phyloP scores from a whole-genome alignment of 2,888 invertebrate genomes.

The Caenorhabditis afra region DNA sequence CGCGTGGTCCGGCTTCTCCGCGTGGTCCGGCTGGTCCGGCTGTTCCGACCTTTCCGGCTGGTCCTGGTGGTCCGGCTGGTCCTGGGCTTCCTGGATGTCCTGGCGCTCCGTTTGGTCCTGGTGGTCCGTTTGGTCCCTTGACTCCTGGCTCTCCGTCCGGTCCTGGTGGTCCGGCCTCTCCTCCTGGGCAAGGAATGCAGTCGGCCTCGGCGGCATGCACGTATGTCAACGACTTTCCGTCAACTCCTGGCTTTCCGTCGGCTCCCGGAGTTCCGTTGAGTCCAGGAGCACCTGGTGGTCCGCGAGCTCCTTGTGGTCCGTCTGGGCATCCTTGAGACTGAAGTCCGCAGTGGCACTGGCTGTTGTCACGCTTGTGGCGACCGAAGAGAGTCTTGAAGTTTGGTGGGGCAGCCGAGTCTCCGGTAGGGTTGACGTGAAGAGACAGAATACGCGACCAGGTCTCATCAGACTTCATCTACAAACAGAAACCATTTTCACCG shows the following conservation, averaged over 20 bases:
- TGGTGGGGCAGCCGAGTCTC: slow-evolving; percentile 50
- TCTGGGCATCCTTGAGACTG: slow-evolving; percentile 62
- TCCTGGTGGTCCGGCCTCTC: slow-evolving; percentile 64
- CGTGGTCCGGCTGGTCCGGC: slow-evolving; percentile 56
- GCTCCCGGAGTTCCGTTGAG: slow-evolving; percentile 44
- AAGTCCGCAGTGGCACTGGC: slow-evolving; percentile 59
- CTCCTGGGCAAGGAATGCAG: slow-evolving; percentile 61
- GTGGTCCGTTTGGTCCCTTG: slow-evolving; percentile 60
- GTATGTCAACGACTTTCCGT: slow-evolving; percentile 38
- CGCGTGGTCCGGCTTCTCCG: slow-evolving; percentile 60
- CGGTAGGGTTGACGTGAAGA: slow-evolving; percentile 59
- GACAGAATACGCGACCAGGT: slow-evolving; percentile 58
- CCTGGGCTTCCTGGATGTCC: slow-evolving; percentile 65
- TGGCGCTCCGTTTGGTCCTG: slow-evolving; percentile 62
- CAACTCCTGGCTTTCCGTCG: slow-evolving; percentile 59
- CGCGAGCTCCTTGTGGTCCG: slow-evolving; percentile 58
- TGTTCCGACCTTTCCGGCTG: slow-evolving; percentile 65
- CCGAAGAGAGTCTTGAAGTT: slow-evolving; percentile 60
- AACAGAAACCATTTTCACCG: background rate
- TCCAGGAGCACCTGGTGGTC: slow-evolving; percentile 57
- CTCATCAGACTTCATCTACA: slow-evolving; percentile 58
- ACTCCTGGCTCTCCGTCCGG: slow-evolving; percentile 59
- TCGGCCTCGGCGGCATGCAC: slow-evolving; percentile 47
- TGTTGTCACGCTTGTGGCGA: slow-evolving; percentile 63
- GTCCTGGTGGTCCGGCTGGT: slow-evolving; percentile 70